These are phyloP conservation scores for Ennomos quercinarius DNA, from an alignment of 2,888 invertebrate species.

Conservation along the genomic window DNA sequence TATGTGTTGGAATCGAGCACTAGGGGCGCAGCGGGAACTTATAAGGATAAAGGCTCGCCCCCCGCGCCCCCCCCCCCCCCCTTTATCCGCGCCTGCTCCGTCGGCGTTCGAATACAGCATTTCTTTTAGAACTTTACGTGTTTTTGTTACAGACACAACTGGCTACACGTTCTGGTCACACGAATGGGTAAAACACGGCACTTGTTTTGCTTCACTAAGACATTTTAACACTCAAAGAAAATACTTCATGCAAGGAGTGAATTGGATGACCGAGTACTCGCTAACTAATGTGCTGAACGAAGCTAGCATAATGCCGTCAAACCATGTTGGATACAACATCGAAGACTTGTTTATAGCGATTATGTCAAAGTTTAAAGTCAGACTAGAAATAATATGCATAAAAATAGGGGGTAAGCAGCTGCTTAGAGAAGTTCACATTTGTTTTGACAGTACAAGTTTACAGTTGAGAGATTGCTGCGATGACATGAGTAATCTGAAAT, in stretches of 20 bases:
- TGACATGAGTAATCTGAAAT: background rate
- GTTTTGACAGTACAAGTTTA: slow-evolving; percentile 1
- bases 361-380: background rate
- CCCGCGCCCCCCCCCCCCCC: too few relatives aligned
- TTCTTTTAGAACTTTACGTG: background rate
- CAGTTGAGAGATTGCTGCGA: slow-evolving; percentile 1
- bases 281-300: slow-evolving; percentile 84
- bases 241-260: slow-evolving; percentile 88
- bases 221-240: slow-evolving; percentile 85
- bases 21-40: too few relatives aligned
- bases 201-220: slow-evolving; percentile 87
- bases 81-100: too few relatives aligned
- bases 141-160: slow-evolving; percentile 4
- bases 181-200: slow-evolving; percentile 93
- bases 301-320: slow-evolving; percentile 78
- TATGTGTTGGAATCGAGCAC: too few relatives aligned
- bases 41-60: too few relatives aligned
- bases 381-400: background rate
- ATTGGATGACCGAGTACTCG: slow-evolving; percentile 84
- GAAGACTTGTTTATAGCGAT: slow-evolving; percentile 1
- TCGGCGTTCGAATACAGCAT: too few relatives aligned
- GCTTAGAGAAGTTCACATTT: background rate
- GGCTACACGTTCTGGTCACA: slow-evolving; percentile 87
- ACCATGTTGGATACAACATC: slow-evolving; percentile 4
- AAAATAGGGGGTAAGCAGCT: background rate